Percentiles rank a stretch among this genome's conserved stretches.
Conservation (phyloP, 2,888 invertebrate species). For the Carcina quercana region DNA sequence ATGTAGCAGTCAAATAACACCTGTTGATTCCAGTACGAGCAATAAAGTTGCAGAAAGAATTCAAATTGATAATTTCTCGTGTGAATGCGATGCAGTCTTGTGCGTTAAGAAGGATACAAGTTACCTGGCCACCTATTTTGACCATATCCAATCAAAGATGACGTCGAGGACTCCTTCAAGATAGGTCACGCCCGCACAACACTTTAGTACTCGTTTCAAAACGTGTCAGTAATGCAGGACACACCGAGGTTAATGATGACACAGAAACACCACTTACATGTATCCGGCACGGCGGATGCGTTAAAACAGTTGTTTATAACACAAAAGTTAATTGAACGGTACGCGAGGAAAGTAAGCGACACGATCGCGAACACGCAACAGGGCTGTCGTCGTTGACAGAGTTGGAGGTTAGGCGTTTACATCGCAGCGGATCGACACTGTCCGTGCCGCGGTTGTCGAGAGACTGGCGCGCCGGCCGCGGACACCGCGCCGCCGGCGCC, state of each 20-base stretch:
- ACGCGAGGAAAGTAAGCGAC: constrained; percentile 37
- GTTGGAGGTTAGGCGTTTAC: constrained; percentile 62
- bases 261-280: constrained; percentile 63
- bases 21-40: constrained; percentile 36
- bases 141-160: constrained; percentile 40
- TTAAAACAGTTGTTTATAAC: constrained; percentile 34
- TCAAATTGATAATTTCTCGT: constrained; percentile 13
- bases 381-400: constrained; percentile 68
- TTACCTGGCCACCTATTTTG: constrained; percentile 42
- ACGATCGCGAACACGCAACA: constrained; percentile 47
- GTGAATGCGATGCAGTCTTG: constrained; percentile 5
- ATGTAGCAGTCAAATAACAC: constrained; percentile 28
- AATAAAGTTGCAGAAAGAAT: constrained; percentile 18
- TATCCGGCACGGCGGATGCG: constrained; percentile 35
- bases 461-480: constrained; percentile 43
- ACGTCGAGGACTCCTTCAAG: constrained; percentile 30
- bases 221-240: constrained; percentile 43
- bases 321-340: constrained; percentile 47
- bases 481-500: constrained; percentile 19
- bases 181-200: constrained; percentile 40
- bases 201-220: constrained; percentile 36
- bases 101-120: constrained; percentile 14
- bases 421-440: constrained; percentile 69
- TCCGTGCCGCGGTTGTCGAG: constrained; percentile 66
- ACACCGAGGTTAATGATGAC: constrained; percentile 46